Evolutionary conservation across 2,113 vertebrate genomes (phyloP), one percentile per base, ranked within the genome.

Genomic region (Laticauda colubrina): DNA sequence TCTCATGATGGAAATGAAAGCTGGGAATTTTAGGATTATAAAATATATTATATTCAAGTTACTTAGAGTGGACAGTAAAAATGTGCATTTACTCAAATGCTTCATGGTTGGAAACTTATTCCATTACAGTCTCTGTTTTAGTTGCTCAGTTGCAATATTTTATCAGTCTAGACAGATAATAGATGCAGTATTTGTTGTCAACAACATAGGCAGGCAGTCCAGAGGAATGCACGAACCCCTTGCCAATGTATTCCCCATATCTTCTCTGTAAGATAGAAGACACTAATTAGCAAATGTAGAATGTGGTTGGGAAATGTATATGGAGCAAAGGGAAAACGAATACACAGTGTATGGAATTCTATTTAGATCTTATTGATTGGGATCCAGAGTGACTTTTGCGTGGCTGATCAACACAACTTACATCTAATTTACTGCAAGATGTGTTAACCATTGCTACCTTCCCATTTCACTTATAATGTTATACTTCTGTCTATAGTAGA

Each of bases 91-190:
- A n/a, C 3, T 9, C 45, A 45, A 56, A 54, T 23, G 69, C 34
- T 69, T 26, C n/a, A 26, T 51, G 21, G 23, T 81, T 81, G 34
- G 34, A 89, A 29, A 92, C 45, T 51, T 94, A 95, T 89, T 54
- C 90, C 69, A 39, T 81, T 81, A 90, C 89, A 96, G 91, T 89
- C 92, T 90, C 92, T 24, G 15, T 43, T 90, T 94, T 81, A 59
- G 15, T 53, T 89, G 21, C 43, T 92, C 12, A 55, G 69, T 51
- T 51, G 48, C 14, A 91, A 9, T 87, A 54, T 39, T 23, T 29
- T 55, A 69, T 88, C 86, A 75, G n/a, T 88, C 24, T 86, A 81
- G 34, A 81, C 29, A 85, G 24, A 81, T 88, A 88, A 24, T 93
- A 61, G 20, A 29, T 88, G 93, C 87, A 89, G 56, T 54, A 93